A percentile compares a stretch with the other conserved stretches of the same genome.
These are phyloP conservation scores for Zeugodacus cucurbitae DNA, from an alignment of 1,140 invertebrate species.

Conservation along the genomic window DNA sequence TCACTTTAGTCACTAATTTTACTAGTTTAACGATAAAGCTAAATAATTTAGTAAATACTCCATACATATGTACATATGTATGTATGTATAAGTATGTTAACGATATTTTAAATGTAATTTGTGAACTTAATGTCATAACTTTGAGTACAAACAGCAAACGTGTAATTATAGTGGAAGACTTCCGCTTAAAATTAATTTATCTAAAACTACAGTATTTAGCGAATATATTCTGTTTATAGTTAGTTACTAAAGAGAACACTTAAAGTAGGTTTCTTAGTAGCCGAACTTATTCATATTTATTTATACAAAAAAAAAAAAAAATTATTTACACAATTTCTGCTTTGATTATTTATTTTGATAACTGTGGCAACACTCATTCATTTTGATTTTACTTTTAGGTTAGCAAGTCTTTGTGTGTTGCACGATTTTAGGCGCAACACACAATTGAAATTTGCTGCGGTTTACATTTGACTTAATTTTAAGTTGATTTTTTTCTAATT, in stretches of 20 bases:
- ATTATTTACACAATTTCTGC: background rate
- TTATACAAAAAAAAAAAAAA: background rate
- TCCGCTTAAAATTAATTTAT: constrained; percentile 59
- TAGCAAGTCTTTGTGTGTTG: background rate
- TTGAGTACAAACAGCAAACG: constrained; percentile 42
- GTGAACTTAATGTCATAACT: background rate
- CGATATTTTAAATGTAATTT: background rate
- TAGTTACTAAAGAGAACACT: background rate
- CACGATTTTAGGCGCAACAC: background rate
- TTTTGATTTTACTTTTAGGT: too few species aligned
- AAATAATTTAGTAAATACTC: background rate
- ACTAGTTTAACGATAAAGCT: background rate
- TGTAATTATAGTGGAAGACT: constrained; percentile 65
- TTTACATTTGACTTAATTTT: background rate
- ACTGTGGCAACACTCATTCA: background rate
- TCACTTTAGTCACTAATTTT: background rate
- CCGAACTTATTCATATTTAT: background rate
- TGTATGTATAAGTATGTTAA: background rate
- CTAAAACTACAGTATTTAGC: background rate
- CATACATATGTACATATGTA: background rate
- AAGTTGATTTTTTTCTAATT: background rate
- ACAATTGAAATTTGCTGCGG: background rate
- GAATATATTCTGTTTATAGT: background rate
- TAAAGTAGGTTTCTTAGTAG: background rate
- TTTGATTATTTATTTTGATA: background rate